Base-by-base conservation (phyloP, 2,113 vertebrate genomes). In the Paracanthobrama guichenoti region DNA sequence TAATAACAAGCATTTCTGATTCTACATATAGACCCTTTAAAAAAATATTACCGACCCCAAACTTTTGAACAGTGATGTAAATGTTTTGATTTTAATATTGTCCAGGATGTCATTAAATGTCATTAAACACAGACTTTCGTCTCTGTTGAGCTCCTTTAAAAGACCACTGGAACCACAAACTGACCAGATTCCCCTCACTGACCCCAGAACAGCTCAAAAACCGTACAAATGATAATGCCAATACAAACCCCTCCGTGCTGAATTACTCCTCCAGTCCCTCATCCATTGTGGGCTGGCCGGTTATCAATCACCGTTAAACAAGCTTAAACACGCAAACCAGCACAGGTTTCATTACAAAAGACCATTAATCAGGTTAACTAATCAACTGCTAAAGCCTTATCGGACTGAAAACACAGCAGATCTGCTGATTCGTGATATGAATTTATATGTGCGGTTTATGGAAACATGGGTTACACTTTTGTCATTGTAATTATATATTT, bases 161-260 rank as follows among this genome's bases (percentile, higher is more conserved):
- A 67, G 35, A 28, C 76, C 48, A 71, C 35, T 82, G 13, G 84
- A 85, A 71, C 20, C 18, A 31, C 66, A 24, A n/a, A 76, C 8
- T 35, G 46, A 20, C 24, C 46, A 55, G 59, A 39, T 4, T 73
- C 80, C 59, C 83, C 74, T 74, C 60, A 62, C 44, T 62, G 31
- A 81, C 76, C 78, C 22, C 86, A 87, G 84, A 87, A 86, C 88
- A 84, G 82, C 87, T 86, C 85, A 84, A 84, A 87, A 92, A 87
- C 69, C 88, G 84, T 91, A 92, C 89, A 79, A 89, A 93, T 92
- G 89, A 86, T 76, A 10, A 5, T 92, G 93, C 91, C 93, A 90
- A 93, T 92, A 92, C 90, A 92, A 88, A 77, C 72, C 76, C 83
- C 90, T 85, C 85, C 84, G 86, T 94, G 91, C 91, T 93, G 92